These are phyloP conservation scores for Callorhinus ursinus DNA, from an alignment of 2,113 vertebrate genomes.

Conservation along the genomic window DNA sequence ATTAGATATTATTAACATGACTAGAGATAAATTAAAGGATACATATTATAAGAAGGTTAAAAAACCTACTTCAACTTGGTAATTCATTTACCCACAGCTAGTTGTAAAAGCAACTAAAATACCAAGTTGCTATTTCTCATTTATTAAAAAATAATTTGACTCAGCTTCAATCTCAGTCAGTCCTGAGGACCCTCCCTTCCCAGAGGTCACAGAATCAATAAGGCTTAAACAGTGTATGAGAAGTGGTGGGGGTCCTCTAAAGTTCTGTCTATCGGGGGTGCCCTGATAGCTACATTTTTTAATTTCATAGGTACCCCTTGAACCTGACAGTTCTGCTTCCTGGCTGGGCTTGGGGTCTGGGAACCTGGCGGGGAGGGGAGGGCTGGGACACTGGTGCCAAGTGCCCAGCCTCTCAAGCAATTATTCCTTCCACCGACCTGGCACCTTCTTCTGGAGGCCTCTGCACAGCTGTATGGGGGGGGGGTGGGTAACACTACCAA, in stretches of 20 bases:
- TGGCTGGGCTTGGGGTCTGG: background rate
- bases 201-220: background rate
- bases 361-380: background rate
- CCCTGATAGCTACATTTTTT: background rate
- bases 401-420: background rate
- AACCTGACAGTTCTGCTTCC: background rate
- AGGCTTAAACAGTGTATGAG: background rate
- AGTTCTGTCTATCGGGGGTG: background rate
- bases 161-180: background rate
- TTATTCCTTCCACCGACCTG: background rate
- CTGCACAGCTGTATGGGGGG: background rate
- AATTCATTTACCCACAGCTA: background rate
- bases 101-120: constrained; percentile 17
- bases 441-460: background rate
- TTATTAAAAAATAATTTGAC: background rate
- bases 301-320: background rate
- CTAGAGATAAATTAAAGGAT: background rate
- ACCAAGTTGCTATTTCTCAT: background rate
- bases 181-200: background rate
- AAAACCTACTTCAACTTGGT: background rate
- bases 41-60: background rate
- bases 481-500: no score
- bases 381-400: background rate
- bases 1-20: background rate
- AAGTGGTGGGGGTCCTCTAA: background rate